These are phyloP conservation scores for Apis mellifera DNA, from an alignment of 1,140 invertebrate species.

Conservation along the genomic window DNA sequence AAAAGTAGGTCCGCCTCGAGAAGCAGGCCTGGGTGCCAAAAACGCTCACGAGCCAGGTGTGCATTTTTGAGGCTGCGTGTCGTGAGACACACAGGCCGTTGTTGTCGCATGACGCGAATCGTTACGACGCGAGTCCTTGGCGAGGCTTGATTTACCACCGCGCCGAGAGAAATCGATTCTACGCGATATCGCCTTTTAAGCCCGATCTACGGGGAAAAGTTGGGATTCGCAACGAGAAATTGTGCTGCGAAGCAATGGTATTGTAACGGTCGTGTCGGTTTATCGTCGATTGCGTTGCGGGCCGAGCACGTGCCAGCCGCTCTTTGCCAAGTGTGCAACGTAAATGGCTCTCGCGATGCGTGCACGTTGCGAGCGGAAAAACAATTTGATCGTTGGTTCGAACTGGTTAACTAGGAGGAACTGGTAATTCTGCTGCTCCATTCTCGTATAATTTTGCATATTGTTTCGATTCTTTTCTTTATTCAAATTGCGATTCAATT, in stretches of 20 bases:
- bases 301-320: neutral
- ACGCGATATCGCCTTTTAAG: neutral
- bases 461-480: too few relatives aligned
- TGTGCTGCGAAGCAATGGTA: neutral
- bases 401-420: neutral
- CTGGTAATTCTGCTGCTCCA: neutral
- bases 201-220: neutral
- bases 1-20: neutral
- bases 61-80: neutral
- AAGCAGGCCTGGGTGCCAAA: neutral
- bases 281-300: slow-evolving; percentile 22
- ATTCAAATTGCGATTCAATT: too few relatives aligned
- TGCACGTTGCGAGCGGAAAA: neutral
- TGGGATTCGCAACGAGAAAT: neutral
- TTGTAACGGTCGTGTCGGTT: slow-evolving; percentile 21
- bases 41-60: neutral
- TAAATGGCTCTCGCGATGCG: slow-evolving; percentile 23
- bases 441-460: too few relatives aligned
- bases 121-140: slow-evolving; percentile 33
- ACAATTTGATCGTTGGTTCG: neutral
- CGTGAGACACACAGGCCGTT: neutral
- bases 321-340: neutral
- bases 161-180: neutral
- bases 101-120: slow-evolving; percentile 33
- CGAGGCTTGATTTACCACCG: neutral